These are phyloP conservation scores for Pristionchus arcanus DNA, from an alignment of 2,888 invertebrate genomes.

Conservation along the genomic window DNA sequence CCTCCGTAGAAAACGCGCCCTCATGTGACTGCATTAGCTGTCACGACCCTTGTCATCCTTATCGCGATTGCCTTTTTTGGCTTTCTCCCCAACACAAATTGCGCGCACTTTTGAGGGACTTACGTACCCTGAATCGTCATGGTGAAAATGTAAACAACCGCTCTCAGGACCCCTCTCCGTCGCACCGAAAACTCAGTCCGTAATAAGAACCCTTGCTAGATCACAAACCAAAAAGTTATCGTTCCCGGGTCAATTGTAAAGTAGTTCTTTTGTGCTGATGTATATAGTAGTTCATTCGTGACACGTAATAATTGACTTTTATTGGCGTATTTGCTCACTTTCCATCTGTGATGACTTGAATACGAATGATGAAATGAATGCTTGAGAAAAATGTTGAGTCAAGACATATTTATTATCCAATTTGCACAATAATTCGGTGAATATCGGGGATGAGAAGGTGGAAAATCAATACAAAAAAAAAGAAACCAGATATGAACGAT, in stretches of 20 bases:
- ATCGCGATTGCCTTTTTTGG: neutral
- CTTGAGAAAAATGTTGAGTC: neutral
- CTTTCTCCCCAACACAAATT: neutral
- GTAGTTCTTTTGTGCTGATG: neutral
- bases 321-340: neutral
- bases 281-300: slow-evolving; percentile 9
- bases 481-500: slow-evolving; percentile 25
- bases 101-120: slow-evolving; percentile 38
- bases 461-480: neutral
- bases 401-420: slow-evolving; percentile 45
- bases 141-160: neutral
- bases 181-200: slow-evolving; percentile 11
- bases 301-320: neutral
- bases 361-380: neutral
- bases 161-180: neutral
- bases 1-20: neutral
- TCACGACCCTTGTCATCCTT: slow-evolving; percentile 27
- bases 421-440: slow-evolving; percentile 35
- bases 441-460: neutral
- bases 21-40: neutral
- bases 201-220: neutral
- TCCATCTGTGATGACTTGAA: neutral
- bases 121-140: neutral
- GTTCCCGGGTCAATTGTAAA: slow-evolving; percentile 20
- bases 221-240: neutral